Evolutionary conservation across 2,888 invertebrate species (phyloP).

Genomic region (Platerodrilus igneus): DNA sequence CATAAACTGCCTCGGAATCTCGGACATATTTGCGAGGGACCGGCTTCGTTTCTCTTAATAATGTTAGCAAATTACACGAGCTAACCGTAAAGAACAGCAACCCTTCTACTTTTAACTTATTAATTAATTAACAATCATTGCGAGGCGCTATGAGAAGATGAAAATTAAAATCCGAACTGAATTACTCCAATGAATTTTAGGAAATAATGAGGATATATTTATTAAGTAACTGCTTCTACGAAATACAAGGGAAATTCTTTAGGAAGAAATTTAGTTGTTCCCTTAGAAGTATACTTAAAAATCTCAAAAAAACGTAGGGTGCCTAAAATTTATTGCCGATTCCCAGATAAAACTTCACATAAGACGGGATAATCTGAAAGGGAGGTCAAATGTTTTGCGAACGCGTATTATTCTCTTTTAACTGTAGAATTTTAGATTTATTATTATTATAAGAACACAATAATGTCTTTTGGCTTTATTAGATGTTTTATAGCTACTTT

Average conservation of each 20-base stretch:
- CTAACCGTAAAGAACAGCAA: constrained; percentile 47
- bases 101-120: constrained; percentile 47
- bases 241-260: constrained; percentile 9
- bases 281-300: constrained; percentile 30
- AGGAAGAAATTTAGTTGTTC: constrained; percentile 26
- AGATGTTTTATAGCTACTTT: constrained; percentile 33
- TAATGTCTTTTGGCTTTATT: constrained; percentile 39
- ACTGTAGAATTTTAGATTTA: constrained; percentile 37
- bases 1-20: constrained; percentile 43
- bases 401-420: constrained; percentile 37
- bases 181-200: constrained; percentile 40
- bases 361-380: constrained; percentile 35
- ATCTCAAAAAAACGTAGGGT: constrained; percentile 26
- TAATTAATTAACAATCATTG: constrained; percentile 50
- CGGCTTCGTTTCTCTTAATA: constrained; percentile 37
- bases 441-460: constrained; percentile 43
- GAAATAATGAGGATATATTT: constrained; percentile 27
- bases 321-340: constrained; percentile 36
- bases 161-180: constrained; percentile 45
- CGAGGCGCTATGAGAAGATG: constrained; percentile 39
- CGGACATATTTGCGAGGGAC: constrained; percentile 46
- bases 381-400: constrained; percentile 38
- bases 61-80: constrained; percentile 47
- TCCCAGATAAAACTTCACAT: constrained; percentile 36
- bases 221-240: constrained; percentile 17